Conservation (phyloP, 2,888 invertebrate species). For the Tenthredo amoena region DNA sequence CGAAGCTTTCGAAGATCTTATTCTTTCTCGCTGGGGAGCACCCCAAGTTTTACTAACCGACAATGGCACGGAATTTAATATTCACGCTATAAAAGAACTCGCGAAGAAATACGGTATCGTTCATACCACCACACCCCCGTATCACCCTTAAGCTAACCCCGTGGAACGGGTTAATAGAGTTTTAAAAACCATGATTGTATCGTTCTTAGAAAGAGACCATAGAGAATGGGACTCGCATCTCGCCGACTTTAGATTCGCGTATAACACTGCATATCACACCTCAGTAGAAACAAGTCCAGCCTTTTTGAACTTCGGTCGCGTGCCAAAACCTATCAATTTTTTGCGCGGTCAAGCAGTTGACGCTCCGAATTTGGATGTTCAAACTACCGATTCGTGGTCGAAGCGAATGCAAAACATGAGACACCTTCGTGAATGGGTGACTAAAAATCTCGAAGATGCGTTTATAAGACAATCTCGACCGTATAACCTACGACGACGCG, state of each 20-base stretch:
- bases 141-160: constrained; percentile 60
- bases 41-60: constrained; percentile 60
- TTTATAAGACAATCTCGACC: background rate
- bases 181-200: background rate
- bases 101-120: constrained; percentile 45
- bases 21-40: constrained; percentile 58
- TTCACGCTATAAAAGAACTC: constrained; percentile 50
- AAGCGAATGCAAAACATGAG: background rate
- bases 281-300: constrained; percentile 55
- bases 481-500: background rate
- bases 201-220: constrained; percentile 56
- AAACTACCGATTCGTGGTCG: background rate
- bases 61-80: constrained; percentile 62
- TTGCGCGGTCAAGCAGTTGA: background rate
- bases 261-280: constrained; percentile 57
- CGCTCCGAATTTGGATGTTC: background rate
- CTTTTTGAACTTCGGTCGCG: constrained; percentile 60
- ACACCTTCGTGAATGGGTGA: background rate
- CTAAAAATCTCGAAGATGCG: background rate
- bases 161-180: constrained; percentile 58
- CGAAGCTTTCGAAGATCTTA: constrained; percentile 54
- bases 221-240: constrained; percentile 57
- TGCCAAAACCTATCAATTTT: constrained; percentile 55
- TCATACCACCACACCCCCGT: background rate
- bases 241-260: constrained; percentile 55